Conservation (phyloP, 2,888 invertebrate species). For the Andricus curvator region DNA sequence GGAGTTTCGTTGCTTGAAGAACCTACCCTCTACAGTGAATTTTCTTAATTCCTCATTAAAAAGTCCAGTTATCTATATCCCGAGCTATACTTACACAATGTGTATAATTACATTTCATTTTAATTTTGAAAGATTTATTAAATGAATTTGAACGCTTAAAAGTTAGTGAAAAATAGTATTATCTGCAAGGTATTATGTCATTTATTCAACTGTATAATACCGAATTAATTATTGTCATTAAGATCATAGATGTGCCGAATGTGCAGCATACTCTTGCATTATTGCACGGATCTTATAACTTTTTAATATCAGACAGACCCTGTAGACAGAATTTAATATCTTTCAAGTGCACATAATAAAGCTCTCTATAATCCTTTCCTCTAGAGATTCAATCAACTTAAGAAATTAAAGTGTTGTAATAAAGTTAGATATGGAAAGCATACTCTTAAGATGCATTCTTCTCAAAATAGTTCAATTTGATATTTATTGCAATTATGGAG, state of each 20-base stretch:
- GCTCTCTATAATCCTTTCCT: neutral
- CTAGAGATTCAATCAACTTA: neutral
- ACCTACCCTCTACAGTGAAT: neutral
- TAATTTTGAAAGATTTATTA: too few relatives aligned
- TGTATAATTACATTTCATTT: neutral
- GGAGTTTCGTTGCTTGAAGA: conserved; percentile 4
- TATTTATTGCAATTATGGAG: neutral
- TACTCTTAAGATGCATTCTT: neutral
- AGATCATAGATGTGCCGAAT: neutral
- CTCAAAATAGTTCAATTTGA: neutral
- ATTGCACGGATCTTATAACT: conserved; percentile 6
- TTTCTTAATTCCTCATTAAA: neutral
- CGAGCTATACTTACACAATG: neutral
- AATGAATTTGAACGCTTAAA: neutral
- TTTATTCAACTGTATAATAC: neutral
- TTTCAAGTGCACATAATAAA: conserved; percentile 8
- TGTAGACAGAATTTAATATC: conserved; percentile 7
- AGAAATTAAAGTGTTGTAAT: neutral
- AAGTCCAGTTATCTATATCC: neutral
- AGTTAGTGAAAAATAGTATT: neutral
- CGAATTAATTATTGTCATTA: neutral
- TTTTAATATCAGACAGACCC: conserved; percentile 2
- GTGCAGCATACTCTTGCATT: neutral
- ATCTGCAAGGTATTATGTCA: neutral
- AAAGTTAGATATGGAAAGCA: neutral